Conservation (phyloP, 2,113 vertebrate species). For the Orycteropus afer region DNA sequence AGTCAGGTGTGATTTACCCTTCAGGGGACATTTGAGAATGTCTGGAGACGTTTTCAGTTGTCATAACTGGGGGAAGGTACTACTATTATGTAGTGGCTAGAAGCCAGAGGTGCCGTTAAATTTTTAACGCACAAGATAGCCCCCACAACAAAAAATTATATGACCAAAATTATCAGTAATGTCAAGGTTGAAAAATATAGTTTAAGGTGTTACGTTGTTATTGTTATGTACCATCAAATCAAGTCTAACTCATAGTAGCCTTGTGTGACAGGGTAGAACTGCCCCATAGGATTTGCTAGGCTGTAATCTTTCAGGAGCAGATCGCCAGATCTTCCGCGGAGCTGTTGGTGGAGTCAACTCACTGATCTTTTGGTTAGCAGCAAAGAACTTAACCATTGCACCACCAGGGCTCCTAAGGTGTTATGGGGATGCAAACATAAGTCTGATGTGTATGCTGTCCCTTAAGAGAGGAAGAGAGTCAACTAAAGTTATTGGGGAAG, state of each 20-base stretch:
- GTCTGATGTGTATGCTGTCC: not conserved
- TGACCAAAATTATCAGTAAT: not conserved
- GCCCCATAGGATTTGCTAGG: not conserved
- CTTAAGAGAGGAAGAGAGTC: not conserved
- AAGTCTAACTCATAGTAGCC: not conserved
- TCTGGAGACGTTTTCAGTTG: not conserved
- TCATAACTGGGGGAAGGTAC: not conserved
- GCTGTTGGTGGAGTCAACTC: not conserved
- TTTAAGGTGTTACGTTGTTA: not conserved
- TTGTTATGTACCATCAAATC: not conserved
- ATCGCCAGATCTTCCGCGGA: not conserved
- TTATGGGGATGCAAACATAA: not conserved
- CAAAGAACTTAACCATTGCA: not conserved
- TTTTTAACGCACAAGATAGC: not conserved
- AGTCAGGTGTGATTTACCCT: not conserved
- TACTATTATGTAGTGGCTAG: not conserved
- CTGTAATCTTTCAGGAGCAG: not conserved
- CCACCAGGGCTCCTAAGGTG: not conserved
- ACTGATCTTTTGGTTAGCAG: not conserved
- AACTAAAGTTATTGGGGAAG: not conserved
- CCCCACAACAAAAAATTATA: not conserved
- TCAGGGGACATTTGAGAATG: not conserved
- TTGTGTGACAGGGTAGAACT: not conserved
- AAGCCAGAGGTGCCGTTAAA: not conserved
- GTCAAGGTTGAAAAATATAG: not conserved